These are phyloP conservation scores for Illadopsis cleaveri DNA, from an alignment of 2,113 vertebrate species.

Conservation along the genomic window DNA sequence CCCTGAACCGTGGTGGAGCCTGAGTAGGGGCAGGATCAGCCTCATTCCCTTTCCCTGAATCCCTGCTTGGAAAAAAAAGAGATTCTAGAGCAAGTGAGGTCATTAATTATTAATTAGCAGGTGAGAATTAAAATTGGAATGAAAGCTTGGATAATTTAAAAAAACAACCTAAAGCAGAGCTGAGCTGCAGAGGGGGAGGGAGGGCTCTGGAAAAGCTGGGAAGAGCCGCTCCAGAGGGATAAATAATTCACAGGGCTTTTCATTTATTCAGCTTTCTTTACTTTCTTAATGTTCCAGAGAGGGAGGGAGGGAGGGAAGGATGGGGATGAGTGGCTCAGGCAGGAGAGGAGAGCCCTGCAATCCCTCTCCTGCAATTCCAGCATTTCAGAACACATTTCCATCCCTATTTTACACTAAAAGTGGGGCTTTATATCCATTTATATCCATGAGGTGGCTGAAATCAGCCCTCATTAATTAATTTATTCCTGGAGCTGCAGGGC, in stretches of 20 bases:
- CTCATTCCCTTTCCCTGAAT: background rate
- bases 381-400: rapidly evolving
- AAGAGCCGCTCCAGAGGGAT: background rate
- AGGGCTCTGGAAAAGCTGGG: background rate
- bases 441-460: background rate
- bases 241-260: constrained; percentile 56
- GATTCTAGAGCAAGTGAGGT: background rate
- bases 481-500: rapidly evolving
- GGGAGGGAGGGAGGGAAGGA: background rate
- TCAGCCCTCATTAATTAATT: background rate
- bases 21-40: background rate
- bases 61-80: background rate
- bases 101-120: constrained; percentile 9
- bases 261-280: constrained; percentile 66
- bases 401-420: too few species aligned
- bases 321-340: background rate
- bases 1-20: background rate
- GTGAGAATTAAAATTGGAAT: constrained; percentile 17
- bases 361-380: background rate
- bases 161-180: background rate
- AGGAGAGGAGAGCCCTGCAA: background rate
- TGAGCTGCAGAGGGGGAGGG: background rate
- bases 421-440: background rate
- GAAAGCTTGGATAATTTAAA: background rate
- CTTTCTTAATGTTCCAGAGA: constrained; percentile 48